These are phyloP conservation scores for Merodon equestris DNA, from an alignment of 2,888 invertebrate genomes.

Conservation along the genomic window DNA sequence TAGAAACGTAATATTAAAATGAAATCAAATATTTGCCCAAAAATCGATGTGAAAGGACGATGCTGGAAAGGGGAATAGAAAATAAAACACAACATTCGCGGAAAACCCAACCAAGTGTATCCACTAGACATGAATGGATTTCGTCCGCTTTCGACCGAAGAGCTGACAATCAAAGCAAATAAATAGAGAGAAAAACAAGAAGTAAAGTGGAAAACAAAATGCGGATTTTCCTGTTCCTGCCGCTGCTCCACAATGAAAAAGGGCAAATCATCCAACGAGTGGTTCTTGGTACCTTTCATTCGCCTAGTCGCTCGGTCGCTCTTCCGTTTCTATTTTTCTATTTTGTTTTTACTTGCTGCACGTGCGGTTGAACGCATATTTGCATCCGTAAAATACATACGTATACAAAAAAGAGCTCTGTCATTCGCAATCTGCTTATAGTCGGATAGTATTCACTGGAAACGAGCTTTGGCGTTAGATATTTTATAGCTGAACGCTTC, in stretches of 20 bases:
- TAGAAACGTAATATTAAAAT: constrained; percentile 9
- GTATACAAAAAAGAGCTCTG: not conserved
- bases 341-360: not conserved
- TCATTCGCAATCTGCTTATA: not conserved
- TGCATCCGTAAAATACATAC: too few species aligned
- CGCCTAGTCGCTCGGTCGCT: not conserved
- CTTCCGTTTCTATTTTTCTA: not conserved
- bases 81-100: constrained; percentile 24
- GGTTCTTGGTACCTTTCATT: not conserved
- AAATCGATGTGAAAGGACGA: not conserved
- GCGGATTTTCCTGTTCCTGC: constrained; percentile 4
- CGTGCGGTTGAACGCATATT: constrained; percentile 39
- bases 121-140: constrained; percentile 48
- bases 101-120: constrained; percentile 26
- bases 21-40: constrained; percentile 12
- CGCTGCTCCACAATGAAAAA: not conserved
- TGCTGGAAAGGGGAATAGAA: not conserved
- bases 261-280: not conserved
- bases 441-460: too few species aligned
- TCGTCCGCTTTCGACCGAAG: constrained; percentile 17
- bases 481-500: not conserved
- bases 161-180: constrained; percentile 25
- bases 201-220: constrained; percentile 9
- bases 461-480: constrained; percentile 1
- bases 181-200: constrained; percentile 11